phyloP scores from a whole-genome alignment of 2,797 vertebrate genomes.

The Ara ararauna region DNA sequence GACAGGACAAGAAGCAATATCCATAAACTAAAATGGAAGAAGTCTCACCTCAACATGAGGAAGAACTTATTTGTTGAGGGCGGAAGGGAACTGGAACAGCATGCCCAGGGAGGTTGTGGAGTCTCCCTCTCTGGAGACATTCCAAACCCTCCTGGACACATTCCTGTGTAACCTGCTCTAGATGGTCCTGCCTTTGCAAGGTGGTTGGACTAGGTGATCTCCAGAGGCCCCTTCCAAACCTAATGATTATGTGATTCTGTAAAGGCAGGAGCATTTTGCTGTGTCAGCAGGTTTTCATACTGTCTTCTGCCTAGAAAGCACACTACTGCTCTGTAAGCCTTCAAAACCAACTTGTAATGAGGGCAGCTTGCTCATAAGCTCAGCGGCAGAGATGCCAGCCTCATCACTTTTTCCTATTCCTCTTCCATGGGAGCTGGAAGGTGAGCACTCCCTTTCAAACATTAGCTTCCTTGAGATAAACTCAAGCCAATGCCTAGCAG shows the following conservation, averaged over 20 bases:
- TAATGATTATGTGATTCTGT: neutral
- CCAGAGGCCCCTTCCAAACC: neutral
- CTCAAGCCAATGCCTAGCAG: neutral
- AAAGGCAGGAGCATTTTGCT: neutral
- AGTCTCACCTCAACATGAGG: neutral
- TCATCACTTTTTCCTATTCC: neutral
- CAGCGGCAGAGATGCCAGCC: neutral
- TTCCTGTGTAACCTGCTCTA: neutral
- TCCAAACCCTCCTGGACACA: neutral
- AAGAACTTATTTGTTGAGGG: neutral
- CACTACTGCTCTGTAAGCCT: neutral
- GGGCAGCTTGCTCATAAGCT: neutral
- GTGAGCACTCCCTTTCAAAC: neutral
- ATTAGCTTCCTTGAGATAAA: neutral
- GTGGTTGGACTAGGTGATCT: neutral
- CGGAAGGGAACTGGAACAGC: neutral
- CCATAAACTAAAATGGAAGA: neutral
- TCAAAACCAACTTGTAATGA: neutral
- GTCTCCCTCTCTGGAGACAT: neutral
- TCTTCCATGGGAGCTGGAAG: neutral
- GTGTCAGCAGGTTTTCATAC: neutral
- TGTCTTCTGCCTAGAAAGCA: conserved; percentile 16
- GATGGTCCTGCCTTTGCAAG: neutral
- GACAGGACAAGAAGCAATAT: neutral
- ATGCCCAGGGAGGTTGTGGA: neutral